Base-by-base conservation (phyloP, 2,113 vertebrate species). In the Pelmatolapia mariae region DNA sequence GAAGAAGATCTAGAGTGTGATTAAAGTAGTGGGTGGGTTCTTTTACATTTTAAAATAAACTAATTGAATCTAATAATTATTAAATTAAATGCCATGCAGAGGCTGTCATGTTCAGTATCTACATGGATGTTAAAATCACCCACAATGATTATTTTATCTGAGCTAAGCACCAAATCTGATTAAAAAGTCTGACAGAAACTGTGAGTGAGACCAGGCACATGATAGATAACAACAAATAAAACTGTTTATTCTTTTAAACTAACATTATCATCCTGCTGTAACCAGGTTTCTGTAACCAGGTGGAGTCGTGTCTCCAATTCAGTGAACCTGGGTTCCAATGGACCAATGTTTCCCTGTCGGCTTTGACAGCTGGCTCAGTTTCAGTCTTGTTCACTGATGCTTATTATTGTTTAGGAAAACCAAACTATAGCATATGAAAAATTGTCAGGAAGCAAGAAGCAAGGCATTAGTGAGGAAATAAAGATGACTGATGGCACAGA, bases 291-390 rank as follows among this genome's bases (percentile, higher is more conserved):
- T 38, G 36, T 38, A 38, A 38, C 6, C 61, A 66, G 61, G 61
- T 12, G 61, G 31, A 66, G 18, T 66, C 10, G 1, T 7, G 59
- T 63, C 31, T 63, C 59, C 10, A n/a, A n/a, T n/a, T 36, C 31
- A 63, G 59, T 3, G 59, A 63, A n/a, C 10, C 6, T 5, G 31
- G 31, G 4, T 0, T 66, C 31, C 19, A 38, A 38, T 8, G 63
- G 63, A 13, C 63, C 61, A 68, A 0, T 68, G 61, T 68, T 38
- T 68, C 36, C 7, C 33, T 40, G 10, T 5, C 18, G 0, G 31
- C 61, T 36, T 7, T 38, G 18, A 66, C 16, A 33, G 10, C 61
- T 36, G 10, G 0, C 61, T 66, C 18, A 38, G 33, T 38, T 53
- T 66, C 61, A 66, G 61, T 12, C 61, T 40, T 68, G 36, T 68